A percentile compares a stretch with the other conserved stretches of the same genome.
Conservation (phyloP, 2,797 vertebrate species). For the Notamacropus eugenii region DNA sequence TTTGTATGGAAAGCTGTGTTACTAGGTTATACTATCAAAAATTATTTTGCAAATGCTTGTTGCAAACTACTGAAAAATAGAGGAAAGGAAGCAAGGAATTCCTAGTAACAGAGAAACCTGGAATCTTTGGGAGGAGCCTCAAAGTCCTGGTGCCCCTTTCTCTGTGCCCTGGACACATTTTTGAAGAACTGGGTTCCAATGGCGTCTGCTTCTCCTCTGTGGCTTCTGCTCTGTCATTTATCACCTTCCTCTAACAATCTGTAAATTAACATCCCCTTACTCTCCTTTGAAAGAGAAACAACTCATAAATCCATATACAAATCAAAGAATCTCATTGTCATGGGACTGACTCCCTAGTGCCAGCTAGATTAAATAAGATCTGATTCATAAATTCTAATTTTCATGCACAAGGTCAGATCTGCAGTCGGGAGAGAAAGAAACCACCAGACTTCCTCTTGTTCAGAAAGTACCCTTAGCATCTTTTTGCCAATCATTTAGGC, state of each 20-base stretch:
- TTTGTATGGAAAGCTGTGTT: not conserved
- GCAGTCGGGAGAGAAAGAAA: not conserved
- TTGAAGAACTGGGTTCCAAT: accelerated
- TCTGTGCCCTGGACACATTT: not conserved
- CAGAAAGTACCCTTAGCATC: not conserved
- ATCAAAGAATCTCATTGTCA: not conserved
- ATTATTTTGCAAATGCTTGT: not conserved
- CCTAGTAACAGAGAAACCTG: not conserved
- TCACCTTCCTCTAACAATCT: constrained; percentile 15
- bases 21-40: not conserved
- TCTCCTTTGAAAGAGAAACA: constrained; percentile 49
- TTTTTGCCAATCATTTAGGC: not conserved
- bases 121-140: not conserved
- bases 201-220: not conserved
- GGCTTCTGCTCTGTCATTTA: constrained; percentile 44
- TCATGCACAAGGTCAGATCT: not conserved
- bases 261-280: constrained; percentile 18
- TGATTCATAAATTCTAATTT: not conserved
- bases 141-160: not conserved
- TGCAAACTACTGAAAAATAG: not conserved
- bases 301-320: constrained; percentile 41
- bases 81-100: not conserved
- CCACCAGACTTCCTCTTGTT: not conserved
- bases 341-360: not conserved
- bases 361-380: not conserved